These are phyloP conservation scores for Idaea dimidiata DNA, from an alignment of 2,888 invertebrate species.

Conservation along the genomic window DNA sequence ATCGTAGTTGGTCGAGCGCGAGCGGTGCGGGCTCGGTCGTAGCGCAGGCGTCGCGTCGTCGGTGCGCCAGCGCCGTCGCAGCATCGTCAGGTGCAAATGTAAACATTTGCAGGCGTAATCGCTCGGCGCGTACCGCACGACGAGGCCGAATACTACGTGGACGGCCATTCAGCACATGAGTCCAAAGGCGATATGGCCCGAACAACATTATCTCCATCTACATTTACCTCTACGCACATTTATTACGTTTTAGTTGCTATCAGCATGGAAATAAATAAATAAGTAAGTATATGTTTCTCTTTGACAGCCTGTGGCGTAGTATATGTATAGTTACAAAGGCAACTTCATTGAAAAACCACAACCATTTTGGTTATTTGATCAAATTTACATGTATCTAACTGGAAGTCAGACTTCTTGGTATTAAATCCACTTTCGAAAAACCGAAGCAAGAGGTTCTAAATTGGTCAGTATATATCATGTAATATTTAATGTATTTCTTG, in stretches of 20 bases:
- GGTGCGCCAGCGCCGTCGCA: slow-evolving; percentile 55
- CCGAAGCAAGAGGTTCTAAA: no score
- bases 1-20: slow-evolving; percentile 66
- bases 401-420: no score
- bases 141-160: slow-evolving; percentile 60
- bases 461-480: no score
- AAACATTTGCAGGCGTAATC: slow-evolving; percentile 77
- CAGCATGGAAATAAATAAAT: not conserved
- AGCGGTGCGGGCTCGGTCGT: slow-evolving; percentile 18
- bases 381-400: no score
- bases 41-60: slow-evolving; percentile 34
- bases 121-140: slow-evolving; percentile 67
- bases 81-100: slow-evolving; percentile 63
- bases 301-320: no score
- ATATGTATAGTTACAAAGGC: no score
- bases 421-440: no score
- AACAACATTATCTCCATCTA: not conserved
- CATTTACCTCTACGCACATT: not conserved
- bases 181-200: not conserved
- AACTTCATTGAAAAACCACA: no score
- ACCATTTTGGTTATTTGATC: no score
- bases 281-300: no score
- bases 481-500: no score
- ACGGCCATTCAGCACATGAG: slow-evolving; percentile 48
- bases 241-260: not conserved